Evolutionary conservation across 2,113 vertebrate genomes (phyloP).

Genomic region (Tachysurus vachellii): DNA sequence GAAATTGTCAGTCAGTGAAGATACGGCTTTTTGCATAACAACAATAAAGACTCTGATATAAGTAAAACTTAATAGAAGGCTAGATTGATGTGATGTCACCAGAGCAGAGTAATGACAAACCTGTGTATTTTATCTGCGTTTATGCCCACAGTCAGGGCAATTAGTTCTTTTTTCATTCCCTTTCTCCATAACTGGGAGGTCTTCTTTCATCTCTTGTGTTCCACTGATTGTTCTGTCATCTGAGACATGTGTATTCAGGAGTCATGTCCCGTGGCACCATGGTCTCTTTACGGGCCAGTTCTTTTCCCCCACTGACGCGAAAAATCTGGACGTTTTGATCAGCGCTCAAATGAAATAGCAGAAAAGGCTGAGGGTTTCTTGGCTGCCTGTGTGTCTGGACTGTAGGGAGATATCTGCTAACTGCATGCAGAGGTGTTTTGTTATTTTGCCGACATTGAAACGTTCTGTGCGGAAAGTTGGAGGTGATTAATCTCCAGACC

Average conservation of each 20-base stretch:
- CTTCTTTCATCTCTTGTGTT: constrained; percentile 47
- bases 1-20: constrained; percentile 23
- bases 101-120: background rate
- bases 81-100: background rate
- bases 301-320: background rate
- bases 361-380: constrained; percentile 21
- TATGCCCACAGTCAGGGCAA: constrained; percentile 49
- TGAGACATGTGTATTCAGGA: background rate
- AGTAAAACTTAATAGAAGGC: background rate
- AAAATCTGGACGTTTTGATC: constrained; percentile 5
- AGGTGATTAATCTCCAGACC: constrained; percentile 37
- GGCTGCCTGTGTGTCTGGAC: constrained; percentile 31
- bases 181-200: constrained; percentile 36
- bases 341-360: background rate
- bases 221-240: constrained; percentile 22
- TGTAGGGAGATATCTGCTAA: constrained; percentile 22
- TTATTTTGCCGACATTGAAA: constrained; percentile 32
- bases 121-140: background rate
- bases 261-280: background rate
- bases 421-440: constrained; percentile 35
- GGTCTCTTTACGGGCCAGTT: background rate
- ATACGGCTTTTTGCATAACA: constrained; percentile 3
- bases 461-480: constrained; percentile 46
- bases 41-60: constrained; percentile 1
- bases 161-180: constrained; percentile 52